phyloP scores from a whole-genome alignment of 2,888 invertebrate species.

The Pyrochroa serraticornis region DNA sequence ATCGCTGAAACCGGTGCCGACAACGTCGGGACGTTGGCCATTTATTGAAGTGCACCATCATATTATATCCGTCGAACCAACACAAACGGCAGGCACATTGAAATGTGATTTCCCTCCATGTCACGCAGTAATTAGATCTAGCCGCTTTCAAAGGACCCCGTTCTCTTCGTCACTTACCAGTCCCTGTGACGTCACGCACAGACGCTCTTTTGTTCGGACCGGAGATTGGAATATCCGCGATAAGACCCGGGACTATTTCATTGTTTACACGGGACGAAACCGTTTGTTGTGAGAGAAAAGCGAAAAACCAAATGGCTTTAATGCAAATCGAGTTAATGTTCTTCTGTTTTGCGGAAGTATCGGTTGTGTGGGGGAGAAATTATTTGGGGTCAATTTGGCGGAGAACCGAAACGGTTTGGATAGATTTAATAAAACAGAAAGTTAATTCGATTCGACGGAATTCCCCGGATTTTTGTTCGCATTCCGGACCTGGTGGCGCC shows the following conservation, averaged over 20 bases:
- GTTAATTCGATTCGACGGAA: constrained; percentile 6
- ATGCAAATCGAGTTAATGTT: too few species aligned
- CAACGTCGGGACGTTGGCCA: constrained; percentile 15
- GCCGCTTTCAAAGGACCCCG: constrained; percentile 43
- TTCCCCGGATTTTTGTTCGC: constrained; percentile 8
- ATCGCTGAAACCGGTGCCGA: neutral
- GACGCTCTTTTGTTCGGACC: constrained; percentile 44
- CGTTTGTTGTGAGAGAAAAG: constrained; percentile 13
- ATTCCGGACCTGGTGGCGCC: constrained; percentile 1
- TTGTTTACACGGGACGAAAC: constrained; percentile 17
- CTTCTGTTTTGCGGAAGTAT: too few species aligned
- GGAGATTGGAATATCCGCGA: constrained; percentile 48
- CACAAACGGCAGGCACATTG: constrained; percentile 25
- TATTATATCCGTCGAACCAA: constrained; percentile 25
- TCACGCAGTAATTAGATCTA: constrained; percentile 37
- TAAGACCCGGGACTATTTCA: constrained; percentile 27
- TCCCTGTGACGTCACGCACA: constrained; percentile 43
- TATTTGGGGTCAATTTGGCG: too few species aligned
- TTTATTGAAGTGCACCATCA: constrained; percentile 27
- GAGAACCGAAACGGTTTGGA: neutral
- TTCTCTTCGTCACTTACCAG: constrained; percentile 42
- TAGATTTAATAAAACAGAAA: constrained; percentile 8
- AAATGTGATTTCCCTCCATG: constrained; percentile 38
- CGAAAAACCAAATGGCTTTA: too few species aligned
- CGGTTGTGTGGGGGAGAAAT: too few species aligned